Conservation (phyloP, 2,888 invertebrate genomes). For the Cheilosia urbana region DNA sequence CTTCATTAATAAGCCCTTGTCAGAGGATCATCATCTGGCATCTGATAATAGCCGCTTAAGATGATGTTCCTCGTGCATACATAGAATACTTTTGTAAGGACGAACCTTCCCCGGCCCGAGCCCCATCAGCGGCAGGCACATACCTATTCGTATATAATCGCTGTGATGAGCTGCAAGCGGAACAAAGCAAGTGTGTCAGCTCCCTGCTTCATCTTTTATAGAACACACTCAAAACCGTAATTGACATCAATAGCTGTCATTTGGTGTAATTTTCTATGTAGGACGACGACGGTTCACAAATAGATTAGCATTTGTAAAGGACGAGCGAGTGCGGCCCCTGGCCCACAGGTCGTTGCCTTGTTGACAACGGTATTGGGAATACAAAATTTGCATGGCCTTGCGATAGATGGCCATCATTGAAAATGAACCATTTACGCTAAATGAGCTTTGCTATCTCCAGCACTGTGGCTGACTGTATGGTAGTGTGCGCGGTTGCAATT, state of each 20-base stretch:
- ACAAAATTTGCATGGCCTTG: constrained; percentile 55
- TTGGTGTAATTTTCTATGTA: constrained; percentile 58
- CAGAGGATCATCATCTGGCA: constrained; percentile 24
- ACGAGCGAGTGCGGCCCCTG: neutral
- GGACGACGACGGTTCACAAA: constrained; percentile 59
- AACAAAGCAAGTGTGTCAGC: constrained; percentile 73
- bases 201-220: constrained; percentile 52
- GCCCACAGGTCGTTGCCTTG: constrained; percentile 46
- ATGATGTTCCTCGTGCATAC: constrained; percentile 17
- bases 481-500: constrained; percentile 65
- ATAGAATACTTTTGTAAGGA: constrained; percentile 2
- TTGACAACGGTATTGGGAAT: constrained; percentile 16
- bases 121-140: neutral
- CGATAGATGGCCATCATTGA: constrained; percentile 56
- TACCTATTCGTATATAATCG: constrained; percentile 47
- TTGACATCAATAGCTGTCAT: constrained; percentile 74
- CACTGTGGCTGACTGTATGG: neutral
- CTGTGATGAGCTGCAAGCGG: constrained; percentile 57
- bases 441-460: constrained; percentile 39
- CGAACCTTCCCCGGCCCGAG: neutral
- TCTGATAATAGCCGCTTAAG: constrained; percentile 67
- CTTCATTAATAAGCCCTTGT: constrained; percentile 55
- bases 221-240: constrained; percentile 72
- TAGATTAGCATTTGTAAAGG: constrained; percentile 65
- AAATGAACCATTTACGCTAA: constrained; percentile 57